phyloP scores from a whole-genome alignment of 2,888 invertebrate species.

The Acrobasis consociella region DNA sequence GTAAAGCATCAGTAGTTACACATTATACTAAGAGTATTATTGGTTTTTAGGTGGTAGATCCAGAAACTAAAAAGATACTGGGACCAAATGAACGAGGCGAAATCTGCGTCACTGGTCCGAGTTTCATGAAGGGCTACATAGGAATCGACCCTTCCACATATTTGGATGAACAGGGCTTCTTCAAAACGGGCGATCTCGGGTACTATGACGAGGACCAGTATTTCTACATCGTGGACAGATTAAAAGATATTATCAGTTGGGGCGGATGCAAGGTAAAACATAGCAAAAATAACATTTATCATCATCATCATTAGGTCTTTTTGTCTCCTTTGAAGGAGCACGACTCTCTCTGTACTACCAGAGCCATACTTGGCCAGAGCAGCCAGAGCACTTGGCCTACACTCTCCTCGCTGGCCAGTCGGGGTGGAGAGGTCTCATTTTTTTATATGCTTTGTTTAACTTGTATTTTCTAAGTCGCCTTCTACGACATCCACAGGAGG shows the following conservation, averaged over 20 bases:
- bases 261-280: conserved; percentile 53
- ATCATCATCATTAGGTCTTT: too few relatives aligned
- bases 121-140: conserved; percentile 65
- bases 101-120: conserved; percentile 61
- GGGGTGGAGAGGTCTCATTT: too few relatives aligned
- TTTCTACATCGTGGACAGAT: conserved; percentile 57
- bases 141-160: conserved; percentile 53
- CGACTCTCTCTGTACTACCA: too few relatives aligned
- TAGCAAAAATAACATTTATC: too few relatives aligned
- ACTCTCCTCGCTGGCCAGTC: too few relatives aligned
- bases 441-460: too few relatives aligned
- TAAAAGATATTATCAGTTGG: conserved; percentile 57
- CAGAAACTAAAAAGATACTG: conserved; percentile 69
- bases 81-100: conserved; percentile 70
- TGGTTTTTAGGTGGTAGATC: conserved; percentile 61
- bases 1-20: too few relatives aligned
- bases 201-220: conserved; percentile 62
- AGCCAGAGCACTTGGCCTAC: too few relatives aligned
- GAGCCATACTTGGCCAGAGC: too few relatives aligned
- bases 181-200: conserved; percentile 62
- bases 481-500: too few relatives aligned
- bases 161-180: conserved; percentile 57
- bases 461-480: too few relatives aligned
- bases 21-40: neutral
- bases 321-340: too few relatives aligned